Conservation (phyloP, 2,797 vertebrate species). For the Tadarida brasiliensis region DNA sequence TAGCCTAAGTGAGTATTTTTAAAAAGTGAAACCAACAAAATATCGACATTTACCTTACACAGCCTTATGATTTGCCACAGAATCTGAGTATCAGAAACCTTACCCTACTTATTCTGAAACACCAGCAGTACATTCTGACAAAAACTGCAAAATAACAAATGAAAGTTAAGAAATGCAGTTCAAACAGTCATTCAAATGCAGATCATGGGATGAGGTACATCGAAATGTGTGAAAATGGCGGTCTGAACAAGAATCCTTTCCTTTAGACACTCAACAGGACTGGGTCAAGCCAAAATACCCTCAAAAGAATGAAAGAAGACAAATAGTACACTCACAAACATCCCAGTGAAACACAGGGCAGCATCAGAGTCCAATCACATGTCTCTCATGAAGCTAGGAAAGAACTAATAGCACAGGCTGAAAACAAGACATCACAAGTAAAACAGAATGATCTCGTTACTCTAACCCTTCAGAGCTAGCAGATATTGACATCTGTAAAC, state of each 20-base stretch:
- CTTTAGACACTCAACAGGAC: background rate
- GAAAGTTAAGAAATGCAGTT: background rate
- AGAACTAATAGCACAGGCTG: slow-evolving; percentile 64
- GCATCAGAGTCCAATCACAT: slow-evolving; percentile 33
- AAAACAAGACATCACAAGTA: slow-evolving; percentile 66
- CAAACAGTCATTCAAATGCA: background rate
- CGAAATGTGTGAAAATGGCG: background rate
- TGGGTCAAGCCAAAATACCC: slow-evolving; percentile 16
- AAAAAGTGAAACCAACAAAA: slow-evolving; percentile 55
- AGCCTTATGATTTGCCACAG: background rate
- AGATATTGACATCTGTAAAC: slow-evolving; percentile 79
- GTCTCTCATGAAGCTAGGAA: slow-evolving; percentile 57
- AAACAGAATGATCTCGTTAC: slow-evolving; percentile 67
- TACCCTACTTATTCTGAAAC: background rate
- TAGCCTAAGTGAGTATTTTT: slow-evolving; percentile 42
- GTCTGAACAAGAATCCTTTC: background rate
- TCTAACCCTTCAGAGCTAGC: slow-evolving; percentile 71
- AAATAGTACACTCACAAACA: background rate
- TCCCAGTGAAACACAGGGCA: background rate
- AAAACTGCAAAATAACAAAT: background rate
- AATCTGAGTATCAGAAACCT: background rate
- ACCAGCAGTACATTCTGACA: background rate
- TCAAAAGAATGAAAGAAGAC: slow-evolving; percentile 48
- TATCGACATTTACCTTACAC: background rate
- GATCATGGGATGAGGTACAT: background rate